Evolutionary conservation across 2,888 invertebrate genomes (phyloP).

Genomic region (Ophion ellenae): DNA sequence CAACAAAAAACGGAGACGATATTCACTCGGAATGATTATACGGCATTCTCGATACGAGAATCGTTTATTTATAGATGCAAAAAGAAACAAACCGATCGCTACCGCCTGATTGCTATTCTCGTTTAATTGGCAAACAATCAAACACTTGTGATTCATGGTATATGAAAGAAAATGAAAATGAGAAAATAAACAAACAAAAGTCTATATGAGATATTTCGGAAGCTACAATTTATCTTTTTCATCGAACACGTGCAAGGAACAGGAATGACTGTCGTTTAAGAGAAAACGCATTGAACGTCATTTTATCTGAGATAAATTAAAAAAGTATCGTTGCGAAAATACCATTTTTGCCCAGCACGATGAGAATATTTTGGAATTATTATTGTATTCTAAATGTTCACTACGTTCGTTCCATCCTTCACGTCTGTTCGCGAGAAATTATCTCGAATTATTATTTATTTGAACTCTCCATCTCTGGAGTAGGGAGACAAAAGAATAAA

Average conservation of each 20-base stretch:
- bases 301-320: neutral
- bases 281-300: neutral
- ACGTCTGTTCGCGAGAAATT: neutral
- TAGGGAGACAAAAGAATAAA: constrained; percentile 32
- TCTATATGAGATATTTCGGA: constrained; percentile 45
- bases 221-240: constrained; percentile 38
- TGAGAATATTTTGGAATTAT: constrained; percentile 5
- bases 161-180: constrained; percentile 24
- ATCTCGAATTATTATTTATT: constrained; percentile 4
- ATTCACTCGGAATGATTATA: constrained; percentile 30
- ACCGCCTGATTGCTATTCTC: constrained; percentile 51
- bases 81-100: constrained; percentile 27
- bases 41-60: constrained; percentile 18
- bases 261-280: neutral
- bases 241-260: constrained; percentile 12
- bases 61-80: constrained; percentile 13
- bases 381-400: neutral
- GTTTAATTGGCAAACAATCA: constrained; percentile 66
- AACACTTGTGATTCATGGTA: constrained; percentile 58
- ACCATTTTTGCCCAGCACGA: neutral
- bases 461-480: constrained; percentile 1
- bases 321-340: neutral
- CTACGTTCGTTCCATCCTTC: neutral
- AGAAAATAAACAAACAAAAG: constrained; percentile 19
- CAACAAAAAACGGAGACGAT: neutral